A percentile compares a stretch with the other conserved stretches of the same genome.
Conservation (phyloP, 2,113 vertebrate species). For the Spea multiplicata region DNA sequence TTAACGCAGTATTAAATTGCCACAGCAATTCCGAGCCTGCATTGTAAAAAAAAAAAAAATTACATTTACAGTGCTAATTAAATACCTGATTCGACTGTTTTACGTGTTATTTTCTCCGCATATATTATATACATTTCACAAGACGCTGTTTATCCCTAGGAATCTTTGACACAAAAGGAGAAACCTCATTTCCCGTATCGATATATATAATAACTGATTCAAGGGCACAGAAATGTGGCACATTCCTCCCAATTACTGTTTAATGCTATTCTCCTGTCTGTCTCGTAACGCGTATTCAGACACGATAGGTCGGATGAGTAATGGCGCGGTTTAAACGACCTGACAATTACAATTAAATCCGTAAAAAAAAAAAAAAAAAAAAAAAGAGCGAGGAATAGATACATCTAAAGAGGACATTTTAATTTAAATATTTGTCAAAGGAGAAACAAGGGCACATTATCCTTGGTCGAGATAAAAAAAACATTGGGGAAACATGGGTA, state of each 20-base stretch:
- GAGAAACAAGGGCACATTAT: background rate
- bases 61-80: constrained; percentile 37
- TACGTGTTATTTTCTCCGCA: constrained; percentile 32
- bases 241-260: constrained; percentile 6
- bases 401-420: background rate
- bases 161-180: constrained; percentile 3
- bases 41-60: background rate
- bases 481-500: too few relatives aligned
- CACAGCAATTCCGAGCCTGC: constrained; percentile 10
- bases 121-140: constrained; percentile 31
- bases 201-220: constrained; percentile 8
- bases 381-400: background rate
- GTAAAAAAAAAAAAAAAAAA: constrained; percentile 6
- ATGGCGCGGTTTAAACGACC: background rate
- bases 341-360: constrained; percentile 12
- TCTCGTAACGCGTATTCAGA: background rate
- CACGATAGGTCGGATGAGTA: background rate
- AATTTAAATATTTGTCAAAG: background rate
- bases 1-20: constrained; percentile 13
- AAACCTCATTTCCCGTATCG: constrained; percentile 1
- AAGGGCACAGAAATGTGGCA: constrained; percentile 14
- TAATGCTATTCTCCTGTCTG: constrained; percentile 16
- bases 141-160: constrained; percentile 4
- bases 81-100: constrained; percentile 10
- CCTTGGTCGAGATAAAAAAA: too few relatives aligned